Base-by-base conservation (phyloP, 2,113 vertebrate species). In the Stigmatopora argus region DNA sequence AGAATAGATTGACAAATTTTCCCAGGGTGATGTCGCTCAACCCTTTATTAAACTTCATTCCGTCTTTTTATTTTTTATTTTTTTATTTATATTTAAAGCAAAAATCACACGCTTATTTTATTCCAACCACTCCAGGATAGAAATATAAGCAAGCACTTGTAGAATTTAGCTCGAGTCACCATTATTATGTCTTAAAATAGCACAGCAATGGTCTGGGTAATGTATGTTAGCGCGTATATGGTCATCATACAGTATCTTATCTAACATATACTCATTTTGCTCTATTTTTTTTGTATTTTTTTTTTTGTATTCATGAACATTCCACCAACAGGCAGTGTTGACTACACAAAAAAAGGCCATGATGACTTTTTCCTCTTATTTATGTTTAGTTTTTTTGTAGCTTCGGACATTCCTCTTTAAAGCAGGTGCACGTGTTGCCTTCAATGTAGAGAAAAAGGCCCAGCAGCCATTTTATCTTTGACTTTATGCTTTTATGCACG, bases 171-270 rank as follows among this genome's bases (percentile, higher is more conserved):
- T 70, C 74, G 84, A 81, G 85, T 89, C 86, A 85, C 86, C 77
- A 80, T 48, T 81, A 80, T 84, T 82, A 85, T 81, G 84, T 88
- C 89, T 89, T 90, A 90, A 73, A 89, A 88, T 93, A 93, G 92
- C 80, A 83, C 90, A 94, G 93, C 92, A 89, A 92, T 75, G 92
- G 92, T 95, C 94, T 86, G 85, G 90, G 86, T 94, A 92, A 93
- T 92, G 93, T 91, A 87, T 94, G 93, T 90, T 95, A 94, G 91
- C 92, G 90, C 92, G 93, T 93, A 82, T 86, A 78, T 81, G 64
- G 78, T 87, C 86, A 81, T 85, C 79, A 83, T 85, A 95, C 90
- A 92, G 92, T 94, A 92, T 90, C 88, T 89, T 92, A 89, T 93
- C 92, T 94, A 93, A 95, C 94, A 89, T 90, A 86, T 90, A 90